These are phyloP conservation scores for Oxytorus armatus DNA, from an alignment of 2,888 invertebrate species.

Conservation along the genomic window DNA sequence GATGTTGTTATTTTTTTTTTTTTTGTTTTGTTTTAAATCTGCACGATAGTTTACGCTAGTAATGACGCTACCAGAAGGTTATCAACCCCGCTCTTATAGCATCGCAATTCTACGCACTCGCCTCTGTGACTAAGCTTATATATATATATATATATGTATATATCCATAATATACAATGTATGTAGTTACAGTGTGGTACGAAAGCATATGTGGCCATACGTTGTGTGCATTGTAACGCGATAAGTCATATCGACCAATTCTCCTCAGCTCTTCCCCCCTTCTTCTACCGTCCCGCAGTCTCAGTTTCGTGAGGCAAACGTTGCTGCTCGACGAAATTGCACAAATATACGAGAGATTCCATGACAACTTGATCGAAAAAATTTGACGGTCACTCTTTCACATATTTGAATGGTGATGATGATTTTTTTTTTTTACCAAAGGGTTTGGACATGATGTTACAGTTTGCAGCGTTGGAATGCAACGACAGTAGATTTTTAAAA, in stretches of 20 bases:
- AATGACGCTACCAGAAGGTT: conserved; percentile 41
- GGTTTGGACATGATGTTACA: too few species aligned
- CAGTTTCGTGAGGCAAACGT: conserved; percentile 58
- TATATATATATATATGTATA: conserved; percentile 8
- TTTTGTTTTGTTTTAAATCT: conserved; percentile 20
- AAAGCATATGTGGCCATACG: conserved; percentile 29
- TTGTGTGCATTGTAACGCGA: conserved; percentile 63
- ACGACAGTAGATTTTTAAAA: too few species aligned
- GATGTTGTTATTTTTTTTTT: neutral
- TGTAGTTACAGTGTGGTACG: conserved; percentile 20
- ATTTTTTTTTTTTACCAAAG: too few species aligned
- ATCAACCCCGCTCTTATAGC: conserved; percentile 53
- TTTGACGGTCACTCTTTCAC: too few species aligned
- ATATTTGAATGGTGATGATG: too few species aligned
- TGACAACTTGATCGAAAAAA: too few species aligned
- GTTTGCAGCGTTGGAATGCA: too few species aligned
- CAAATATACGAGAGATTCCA: too few species aligned
- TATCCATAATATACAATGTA: conserved; percentile 16
- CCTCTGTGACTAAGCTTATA: neutral
- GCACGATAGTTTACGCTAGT: conserved; percentile 20
- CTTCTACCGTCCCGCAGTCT: conserved; percentile 34
- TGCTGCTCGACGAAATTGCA: conserved; percentile 45
- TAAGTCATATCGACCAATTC: conserved; percentile 68
- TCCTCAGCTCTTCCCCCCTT: conserved; percentile 40
- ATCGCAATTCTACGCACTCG: conserved; percentile 48